These are phyloP conservation scores for Temnothorax ravouxi DNA, from an alignment of 2,888 invertebrate species.

Conservation along the genomic window DNA sequence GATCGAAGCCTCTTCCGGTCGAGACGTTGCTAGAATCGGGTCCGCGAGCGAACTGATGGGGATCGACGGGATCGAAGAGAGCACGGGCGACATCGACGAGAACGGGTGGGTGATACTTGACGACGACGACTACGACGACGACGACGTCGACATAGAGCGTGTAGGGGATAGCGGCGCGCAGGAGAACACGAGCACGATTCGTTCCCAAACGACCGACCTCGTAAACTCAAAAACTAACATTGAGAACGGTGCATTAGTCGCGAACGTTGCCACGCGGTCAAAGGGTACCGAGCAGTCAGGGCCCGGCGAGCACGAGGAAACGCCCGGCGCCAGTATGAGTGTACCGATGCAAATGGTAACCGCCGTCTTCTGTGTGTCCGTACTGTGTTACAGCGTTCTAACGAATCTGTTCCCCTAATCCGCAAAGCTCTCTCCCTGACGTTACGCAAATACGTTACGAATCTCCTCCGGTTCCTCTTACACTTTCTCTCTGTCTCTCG, in stretches of 20 bases:
- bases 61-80: constrained; percentile 21
- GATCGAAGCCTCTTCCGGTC: not conserved
- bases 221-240: constrained; percentile 70
- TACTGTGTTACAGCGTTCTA: constrained; percentile 86
- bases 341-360: constrained; percentile 86
- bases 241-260: constrained; percentile 77
- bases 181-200: constrained; percentile 71
- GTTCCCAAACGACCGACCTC: constrained; percentile 74
- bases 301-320: constrained; percentile 72
- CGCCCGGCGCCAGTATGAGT: constrained; percentile 80
- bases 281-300: constrained; percentile 74
- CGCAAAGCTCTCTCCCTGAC: constrained; percentile 59
- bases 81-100: constrained; percentile 73
- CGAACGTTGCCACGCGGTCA: constrained; percentile 75
- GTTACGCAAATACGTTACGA: constrained; percentile 15
- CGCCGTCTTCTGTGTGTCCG: constrained; percentile 86
- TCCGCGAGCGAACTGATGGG: not conserved
- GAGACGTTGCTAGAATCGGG: constrained; percentile 44
- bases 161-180: constrained; percentile 58
- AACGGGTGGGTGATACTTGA: constrained; percentile 75
- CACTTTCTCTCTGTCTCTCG: constrained; percentile 53
- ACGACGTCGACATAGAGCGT: constrained; percentile 51
- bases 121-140: constrained; percentile 61
- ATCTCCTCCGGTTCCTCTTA: not conserved
- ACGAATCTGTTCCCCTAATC: constrained; percentile 84